Conservation (phyloP, 23 tunicate genomes). For the Ascidia mentula region DNA sequence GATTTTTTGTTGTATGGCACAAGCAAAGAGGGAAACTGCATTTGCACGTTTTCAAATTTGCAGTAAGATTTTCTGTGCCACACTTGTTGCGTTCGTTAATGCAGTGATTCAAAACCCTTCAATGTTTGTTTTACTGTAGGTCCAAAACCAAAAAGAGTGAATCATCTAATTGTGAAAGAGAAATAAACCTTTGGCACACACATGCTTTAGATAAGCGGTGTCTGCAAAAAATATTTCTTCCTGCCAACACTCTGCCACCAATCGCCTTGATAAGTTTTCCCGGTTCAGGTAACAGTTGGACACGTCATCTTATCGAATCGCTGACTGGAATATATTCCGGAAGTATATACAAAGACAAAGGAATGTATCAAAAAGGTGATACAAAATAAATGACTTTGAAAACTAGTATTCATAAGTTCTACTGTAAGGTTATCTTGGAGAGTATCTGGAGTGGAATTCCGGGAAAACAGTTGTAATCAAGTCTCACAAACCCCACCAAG, state of each 20-base stretch:
- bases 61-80: neutral
- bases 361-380: constrained; percentile 21
- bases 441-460: constrained; percentile 31
- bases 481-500: constrained; percentile 30
- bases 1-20: neutral
- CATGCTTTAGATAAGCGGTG: constrained; percentile 26
- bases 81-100: neutral
- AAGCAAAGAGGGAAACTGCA: neutral
- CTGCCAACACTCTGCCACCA: neutral
- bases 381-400: neutral
- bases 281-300: constrained; percentile 58
- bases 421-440: constrained; percentile 37
- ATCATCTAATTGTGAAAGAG: no score
- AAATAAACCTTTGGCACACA: no score
- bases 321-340: constrained; percentile 54
- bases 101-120: neutral
- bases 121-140: no score
- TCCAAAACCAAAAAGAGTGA: no score
- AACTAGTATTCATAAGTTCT: neutral
- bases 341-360: constrained; percentile 24
- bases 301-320: constrained; percentile 36
- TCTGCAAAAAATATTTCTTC: constrained; percentile 11
- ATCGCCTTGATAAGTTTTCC: constrained; percentile 35
- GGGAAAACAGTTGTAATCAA: constrained; percentile 46
- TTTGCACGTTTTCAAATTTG: neutral